These are phyloP conservation scores for Leptogaster cylindrica DNA, from an alignment of 2,888 invertebrate genomes.

Conservation along the genomic window DNA sequence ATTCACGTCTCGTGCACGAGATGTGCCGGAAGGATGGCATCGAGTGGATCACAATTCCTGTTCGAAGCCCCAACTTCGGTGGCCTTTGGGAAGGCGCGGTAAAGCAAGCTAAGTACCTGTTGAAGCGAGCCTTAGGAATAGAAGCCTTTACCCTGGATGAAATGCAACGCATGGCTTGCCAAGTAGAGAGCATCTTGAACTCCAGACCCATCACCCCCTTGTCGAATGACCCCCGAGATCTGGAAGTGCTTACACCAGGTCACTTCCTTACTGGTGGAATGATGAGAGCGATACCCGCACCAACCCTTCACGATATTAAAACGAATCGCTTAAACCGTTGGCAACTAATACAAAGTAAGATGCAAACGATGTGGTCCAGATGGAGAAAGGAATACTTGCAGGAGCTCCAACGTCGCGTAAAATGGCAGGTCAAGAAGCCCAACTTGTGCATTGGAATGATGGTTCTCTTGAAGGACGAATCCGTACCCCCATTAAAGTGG, in stretches of 20 bases:
- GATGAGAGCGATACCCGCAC: not conserved
- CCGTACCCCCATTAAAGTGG: not conserved
- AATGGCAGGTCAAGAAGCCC: not conserved
- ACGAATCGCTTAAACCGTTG: not conserved
- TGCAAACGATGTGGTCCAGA: not conserved
- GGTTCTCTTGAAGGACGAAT: not conserved
- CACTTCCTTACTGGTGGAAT: not conserved
- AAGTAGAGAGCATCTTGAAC: conserved; percentile 1
- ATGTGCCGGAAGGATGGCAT: not conserved
- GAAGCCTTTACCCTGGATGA: not conserved
- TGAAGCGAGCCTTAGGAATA: not conserved
- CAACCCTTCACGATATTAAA: not conserved
- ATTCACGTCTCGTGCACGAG: not conserved
- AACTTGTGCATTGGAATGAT: not conserved
- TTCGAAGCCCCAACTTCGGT: not conserved
- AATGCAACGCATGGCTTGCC: not conserved
- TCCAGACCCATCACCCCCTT: not conserved
- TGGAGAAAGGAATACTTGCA: not conserved
- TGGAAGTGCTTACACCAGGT: not conserved
- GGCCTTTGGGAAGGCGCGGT: not conserved
- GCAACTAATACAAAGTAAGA: not conserved
- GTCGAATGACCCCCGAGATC: not conserved
- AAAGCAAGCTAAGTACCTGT: not conserved
- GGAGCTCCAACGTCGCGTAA: not conserved
- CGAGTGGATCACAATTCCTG: not conserved